Base-by-base conservation (phyloP, 1,140 invertebrate genomes). In the Ephestia elutella region DNA sequence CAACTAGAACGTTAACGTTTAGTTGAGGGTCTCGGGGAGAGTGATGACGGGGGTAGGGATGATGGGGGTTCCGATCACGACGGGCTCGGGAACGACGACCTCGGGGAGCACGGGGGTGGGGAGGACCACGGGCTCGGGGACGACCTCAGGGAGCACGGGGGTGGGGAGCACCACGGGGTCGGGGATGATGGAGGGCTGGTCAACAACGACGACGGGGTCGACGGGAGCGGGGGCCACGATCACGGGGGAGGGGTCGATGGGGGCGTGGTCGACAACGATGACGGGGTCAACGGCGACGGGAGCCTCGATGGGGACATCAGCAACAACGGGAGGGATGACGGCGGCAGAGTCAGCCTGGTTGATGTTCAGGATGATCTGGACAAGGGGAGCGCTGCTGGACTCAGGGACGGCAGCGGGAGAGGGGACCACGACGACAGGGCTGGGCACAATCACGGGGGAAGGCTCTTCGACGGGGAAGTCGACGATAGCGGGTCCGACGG, bases 361-460 rank as follows among this genome's bases (percentile, higher is more conserved):
- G 62, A 64, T 57, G 62, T 64, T 64, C 62, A 64, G 35, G 48
- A 64, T 60, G 54, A 64, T 64, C 56, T 66, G 61, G 2, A 60
- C 57, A 20, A 60, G 60, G 30, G 60, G 58, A 50, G 57, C 28
- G 8, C 35, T 60, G 49, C 49, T 50, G 19, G 49, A 50, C 20
- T 20, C 49, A 13, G 49, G 49, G 18, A 10, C 7, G 49, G 18
- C 49, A 19, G 57, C 13, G 21, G 67, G 63, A 17, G 32, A 20
- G 54, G 17, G 55, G 48, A 11, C 25, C 44, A 54, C 57, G 9
- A 70, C 51, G 13, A 66, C 18, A 10, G 66, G 71, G 67, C 35
- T 25, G 21, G 21, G 21, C 21, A 62, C 68, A 13, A 66, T 54
- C 13, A 19, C 30, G 25, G 67, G 56, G 19, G 62, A 60, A 44